Base-by-base conservation (phyloP, 2,797 vertebrate species). In the Dendrocincla tyrannina region DNA sequence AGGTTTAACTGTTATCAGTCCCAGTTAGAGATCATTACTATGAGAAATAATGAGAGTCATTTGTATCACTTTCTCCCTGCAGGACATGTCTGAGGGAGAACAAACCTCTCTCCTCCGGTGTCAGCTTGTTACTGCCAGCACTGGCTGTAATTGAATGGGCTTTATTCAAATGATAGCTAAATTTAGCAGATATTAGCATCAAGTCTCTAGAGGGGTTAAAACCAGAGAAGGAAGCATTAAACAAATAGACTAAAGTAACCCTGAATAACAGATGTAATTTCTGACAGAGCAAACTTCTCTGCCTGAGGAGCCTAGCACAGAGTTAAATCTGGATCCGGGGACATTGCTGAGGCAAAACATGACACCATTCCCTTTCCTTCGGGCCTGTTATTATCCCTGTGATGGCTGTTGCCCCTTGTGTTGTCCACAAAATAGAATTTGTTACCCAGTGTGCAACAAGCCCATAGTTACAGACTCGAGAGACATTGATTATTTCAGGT, bases 141-240 rank as follows among this genome's bases (percentile, higher is more conserved):
- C 19, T 39, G 44, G 47, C 83, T 79, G 2, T 73, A 95, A 94
- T 13, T 63, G 74, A 86, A 8, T 67, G 73, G 70, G 37, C 24
- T 88, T 85, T 86, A 92, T 70, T 88, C 73, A 78, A 62, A 86
- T 27, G 2, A 59, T 28, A 55, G 37, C 50, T 86, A 90, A 86
- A 85, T 81, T 88, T 91, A 95, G 79, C 63, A 59, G 44, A 16
- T 42, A 92, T 67, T 85, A 91, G 46, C 81, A 91, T 53, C 14
- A 42, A 60, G 52, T 39, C 86, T 91, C 86, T 50, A 63, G 60
- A 77, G 64, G 10, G 24, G 11, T 2, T 2, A 93, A 78, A 88
- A 78, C 2, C 0, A 37, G 27, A 25, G 28, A 62, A 42, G 39
- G 63, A 63, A 64, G 33, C 69, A 75, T 85, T 73, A 88, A 79